phyloP scores from a whole-genome alignment of 2,797 vertebrate genomes.

The Alexandromys oeconomus region DNA sequence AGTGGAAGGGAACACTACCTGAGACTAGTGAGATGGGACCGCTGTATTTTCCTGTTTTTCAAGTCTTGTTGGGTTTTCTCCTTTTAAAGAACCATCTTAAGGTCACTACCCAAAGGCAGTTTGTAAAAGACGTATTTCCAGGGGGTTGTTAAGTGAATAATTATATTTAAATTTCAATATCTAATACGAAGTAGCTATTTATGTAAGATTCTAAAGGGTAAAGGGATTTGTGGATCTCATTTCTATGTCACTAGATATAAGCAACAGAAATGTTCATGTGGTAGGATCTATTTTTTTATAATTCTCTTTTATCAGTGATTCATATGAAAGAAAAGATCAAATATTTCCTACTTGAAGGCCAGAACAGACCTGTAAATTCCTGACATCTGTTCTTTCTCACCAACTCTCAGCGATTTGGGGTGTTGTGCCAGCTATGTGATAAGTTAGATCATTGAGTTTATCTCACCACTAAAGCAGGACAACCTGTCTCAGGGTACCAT shows the following conservation, averaged over 20 bases:
- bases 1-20: background rate
- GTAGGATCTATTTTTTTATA: slow-evolving; percentile 32
- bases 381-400: background rate
- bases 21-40: background rate
- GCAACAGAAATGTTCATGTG: slow-evolving; percentile 52
- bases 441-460: background rate
- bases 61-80: slow-evolving; percentile 45
- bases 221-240: background rate
- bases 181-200: slow-evolving; percentile 39
- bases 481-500: background rate
- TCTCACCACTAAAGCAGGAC: background rate
- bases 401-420: background rate
- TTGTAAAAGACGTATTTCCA: slow-evolving; percentile 12
- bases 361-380: background rate
- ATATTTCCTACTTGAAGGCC: background rate
- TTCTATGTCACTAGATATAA: slow-evolving; percentile 59
- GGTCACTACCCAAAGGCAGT: slow-evolving; percentile 1
- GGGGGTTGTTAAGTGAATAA: slow-evolving; percentile 35
- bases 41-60: slow-evolving; percentile 9
- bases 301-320: slow-evolving; percentile 40
- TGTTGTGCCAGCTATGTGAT: background rate
- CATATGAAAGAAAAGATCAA: slow-evolving; percentile 14
- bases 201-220: slow-evolving; percentile 34
- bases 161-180: slow-evolving; percentile 67
- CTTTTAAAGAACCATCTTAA: slow-evolving; percentile 22